These are phyloP conservation scores for Macrobrachium rosenbergii DNA, from an alignment of 1,140 invertebrate genomes.

Conservation along the genomic window DNA sequence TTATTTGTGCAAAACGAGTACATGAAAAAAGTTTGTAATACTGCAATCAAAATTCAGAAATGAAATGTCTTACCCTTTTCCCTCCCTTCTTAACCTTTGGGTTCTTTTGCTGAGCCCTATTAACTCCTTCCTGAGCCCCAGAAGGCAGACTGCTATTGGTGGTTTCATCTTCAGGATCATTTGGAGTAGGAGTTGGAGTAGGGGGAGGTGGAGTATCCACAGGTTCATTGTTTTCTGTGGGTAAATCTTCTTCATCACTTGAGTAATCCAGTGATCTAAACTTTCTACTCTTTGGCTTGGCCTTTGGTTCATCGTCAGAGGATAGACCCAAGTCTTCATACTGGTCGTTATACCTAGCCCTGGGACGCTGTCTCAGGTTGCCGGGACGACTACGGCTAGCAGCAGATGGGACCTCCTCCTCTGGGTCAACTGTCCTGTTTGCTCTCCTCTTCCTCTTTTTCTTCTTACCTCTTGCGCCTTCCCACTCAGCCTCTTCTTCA, in stretches of 20 bases:
- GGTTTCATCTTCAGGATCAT: slow-evolving; percentile 21
- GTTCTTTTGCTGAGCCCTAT: slow-evolving; percentile 48
- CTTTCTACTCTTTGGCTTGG: slow-evolving; percentile 32
- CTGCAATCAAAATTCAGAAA: background rate
- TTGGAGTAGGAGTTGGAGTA: background rate
- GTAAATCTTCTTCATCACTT: slow-evolving; percentile 38
- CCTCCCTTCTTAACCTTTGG: slow-evolving; percentile 44
- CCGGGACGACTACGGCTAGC: slow-evolving; percentile 39
- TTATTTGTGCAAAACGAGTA: too few species aligned
- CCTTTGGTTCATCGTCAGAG: slow-evolving; percentile 49
- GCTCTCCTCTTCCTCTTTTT: slow-evolving; percentile 38
- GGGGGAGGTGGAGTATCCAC: background rate
- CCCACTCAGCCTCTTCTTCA: slow-evolving; percentile 58
- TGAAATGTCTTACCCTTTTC: slow-evolving; percentile 35
- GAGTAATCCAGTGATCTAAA: slow-evolving; percentile 34
- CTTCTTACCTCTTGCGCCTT: slow-evolving; percentile 54
- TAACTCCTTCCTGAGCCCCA: slow-evolving; percentile 5
- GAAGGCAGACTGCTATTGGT: slow-evolving; percentile 31
- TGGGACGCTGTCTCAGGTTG: slow-evolving; percentile 42
- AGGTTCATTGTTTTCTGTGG: slow-evolving; percentile 33
- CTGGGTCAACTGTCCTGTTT: slow-evolving; percentile 36
- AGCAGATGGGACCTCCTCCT: slow-evolving; percentile 38
- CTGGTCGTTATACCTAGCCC: slow-evolving; percentile 52
- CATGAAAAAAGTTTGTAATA: background rate
- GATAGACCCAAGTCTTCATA: slow-evolving; percentile 44